A percentile compares a stretch with the other conserved stretches of the same genome.
These are phyloP conservation scores for Platypus cylindrus DNA, from an alignment of 2,888 invertebrate genomes.

Conservation along the genomic window DNA sequence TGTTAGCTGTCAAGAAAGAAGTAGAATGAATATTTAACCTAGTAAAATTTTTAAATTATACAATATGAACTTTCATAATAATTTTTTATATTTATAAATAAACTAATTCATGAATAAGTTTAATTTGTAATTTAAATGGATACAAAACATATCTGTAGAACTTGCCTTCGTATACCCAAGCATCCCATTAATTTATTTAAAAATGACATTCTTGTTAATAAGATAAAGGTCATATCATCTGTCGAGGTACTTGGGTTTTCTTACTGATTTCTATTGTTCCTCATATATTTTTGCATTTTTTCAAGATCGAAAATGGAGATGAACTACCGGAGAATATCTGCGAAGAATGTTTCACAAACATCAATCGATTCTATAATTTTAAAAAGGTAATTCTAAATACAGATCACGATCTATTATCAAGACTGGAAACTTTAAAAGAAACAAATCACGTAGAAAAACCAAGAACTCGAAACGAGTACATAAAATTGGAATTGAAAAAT, in stretches of 20 bases:
- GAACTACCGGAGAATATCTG: constrained; percentile 24
- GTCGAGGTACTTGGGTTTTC: no score
- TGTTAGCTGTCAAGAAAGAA: no score
- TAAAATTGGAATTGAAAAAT: constrained; percentile 7
- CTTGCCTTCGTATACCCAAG: constrained; percentile 20
- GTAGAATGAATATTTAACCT: no score
- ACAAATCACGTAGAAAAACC: constrained; percentile 13
- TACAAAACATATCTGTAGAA: constrained; percentile 18
- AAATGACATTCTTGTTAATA: constrained; percentile 18
- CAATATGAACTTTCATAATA: no score
- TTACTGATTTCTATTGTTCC: no score
- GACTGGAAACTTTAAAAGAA: constrained; percentile 15
- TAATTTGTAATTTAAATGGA: constrained; percentile 6
- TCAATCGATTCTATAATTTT: constrained; percentile 25
- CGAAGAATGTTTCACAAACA: constrained; percentile 23
- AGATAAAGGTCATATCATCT: constrained; percentile 23
- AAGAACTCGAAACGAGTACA: constrained; percentile 11
- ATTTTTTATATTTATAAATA: no score
- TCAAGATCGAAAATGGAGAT: constrained; percentile 15
- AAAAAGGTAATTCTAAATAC: constrained; percentile 23
- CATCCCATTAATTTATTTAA: constrained; percentile 15
- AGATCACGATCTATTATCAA: constrained; percentile 20
- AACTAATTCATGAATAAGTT: no score
- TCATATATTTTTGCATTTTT: no score
- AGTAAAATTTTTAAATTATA: no score